Evolutionary conservation across 2,113 vertebrate genomes (phyloP).

Genomic region (Xerus inauris): DNA sequence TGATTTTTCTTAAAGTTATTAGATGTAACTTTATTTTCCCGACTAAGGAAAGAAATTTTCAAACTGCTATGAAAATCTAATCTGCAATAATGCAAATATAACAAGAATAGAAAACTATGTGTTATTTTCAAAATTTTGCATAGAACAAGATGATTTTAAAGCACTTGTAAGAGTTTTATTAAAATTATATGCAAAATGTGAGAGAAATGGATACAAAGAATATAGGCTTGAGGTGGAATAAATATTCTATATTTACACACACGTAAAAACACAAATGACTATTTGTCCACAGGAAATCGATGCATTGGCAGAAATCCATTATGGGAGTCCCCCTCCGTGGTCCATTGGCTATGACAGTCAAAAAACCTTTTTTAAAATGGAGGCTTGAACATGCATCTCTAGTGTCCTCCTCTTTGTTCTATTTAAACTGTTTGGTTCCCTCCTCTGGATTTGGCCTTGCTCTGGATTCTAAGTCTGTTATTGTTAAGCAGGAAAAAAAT

Average conservation of each 20-base stretch:
- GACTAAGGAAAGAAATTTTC: slow-evolving; percentile 61
- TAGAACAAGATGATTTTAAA: slow-evolving; percentile 85
- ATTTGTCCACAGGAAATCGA: slow-evolving; percentile 24
- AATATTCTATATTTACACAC: slow-evolving; percentile 76
- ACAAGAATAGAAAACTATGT: slow-evolving; percentile 59
- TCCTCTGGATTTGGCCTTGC: neutral
- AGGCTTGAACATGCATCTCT: accelerated
- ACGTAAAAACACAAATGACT: neutral
- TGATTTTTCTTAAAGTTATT: slow-evolving; percentile 70
- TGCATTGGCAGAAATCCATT: slow-evolving; percentile 66
- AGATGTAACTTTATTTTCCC: slow-evolving; percentile 68
- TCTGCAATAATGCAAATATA: slow-evolving; percentile 66
- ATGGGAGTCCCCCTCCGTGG: slow-evolving; percentile 17
- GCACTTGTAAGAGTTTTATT: slow-evolving; percentile 83
- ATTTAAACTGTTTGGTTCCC: neutral
- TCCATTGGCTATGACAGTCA: neutral
- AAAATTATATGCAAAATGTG: slow-evolving; percentile 83
- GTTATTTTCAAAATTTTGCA: slow-evolving; percentile 49
- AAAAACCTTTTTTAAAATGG: neutral
- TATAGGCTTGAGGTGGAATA: slow-evolving; percentile 69
- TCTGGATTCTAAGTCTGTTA: neutral
- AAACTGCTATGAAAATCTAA: slow-evolving; percentile 60
- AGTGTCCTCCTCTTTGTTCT: neutral
- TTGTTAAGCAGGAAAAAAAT: neutral
- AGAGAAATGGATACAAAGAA: slow-evolving; percentile 72